Percentiles rank a stretch among this genome's conserved stretches.
Evolutionary conservation across 1,140 invertebrate genomes (phyloP).

Genomic region (Drosophila nigrodunni): DNA sequence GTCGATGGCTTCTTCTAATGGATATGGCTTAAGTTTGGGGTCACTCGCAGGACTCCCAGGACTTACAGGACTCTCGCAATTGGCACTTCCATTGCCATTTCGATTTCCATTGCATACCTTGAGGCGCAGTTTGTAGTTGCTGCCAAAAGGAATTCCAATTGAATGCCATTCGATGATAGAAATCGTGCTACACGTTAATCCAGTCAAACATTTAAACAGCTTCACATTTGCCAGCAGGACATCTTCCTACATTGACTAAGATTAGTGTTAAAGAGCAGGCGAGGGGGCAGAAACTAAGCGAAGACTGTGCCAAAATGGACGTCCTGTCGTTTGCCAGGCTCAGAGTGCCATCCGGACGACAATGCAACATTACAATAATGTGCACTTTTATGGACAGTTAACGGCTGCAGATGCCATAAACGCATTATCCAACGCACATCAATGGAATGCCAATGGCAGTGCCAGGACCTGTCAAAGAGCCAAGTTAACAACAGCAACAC

Average conservation of each 20-base stretch:
- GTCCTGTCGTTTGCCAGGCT: slow-evolving; percentile 64
- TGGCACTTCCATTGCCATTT: slow-evolving; percentile 10
- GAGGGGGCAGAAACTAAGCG: slow-evolving; percentile 1
- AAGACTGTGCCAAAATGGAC: slow-evolving; percentile 24
- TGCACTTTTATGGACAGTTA: slow-evolving; percentile 81
- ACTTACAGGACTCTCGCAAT: slow-evolving; percentile 15
- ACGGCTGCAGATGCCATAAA: slow-evolving; percentile 78
- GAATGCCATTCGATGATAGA: slow-evolving; percentile 78
- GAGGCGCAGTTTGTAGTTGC: slow-evolving; percentile 37
- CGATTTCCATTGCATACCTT: slow-evolving; percentile 48
- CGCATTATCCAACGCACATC: slow-evolving; percentile 71
- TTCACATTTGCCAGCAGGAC: slow-evolving; percentile 33
- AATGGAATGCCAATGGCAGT: slow-evolving; percentile 53
- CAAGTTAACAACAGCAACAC: background rate
- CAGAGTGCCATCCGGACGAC: slow-evolving; percentile 65
- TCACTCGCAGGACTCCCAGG: slow-evolving; percentile 2
- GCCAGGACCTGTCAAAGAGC: background rate
- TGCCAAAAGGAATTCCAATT: slow-evolving; percentile 76
- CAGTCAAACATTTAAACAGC: slow-evolving; percentile 66
- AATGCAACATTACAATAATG: slow-evolving; percentile 82
- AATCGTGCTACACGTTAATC: slow-evolving; percentile 79
- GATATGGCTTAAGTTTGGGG: slow-evolving; percentile 19
- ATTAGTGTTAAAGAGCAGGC: slow-evolving; percentile 18
- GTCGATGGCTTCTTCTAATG: slow-evolving; percentile 34
- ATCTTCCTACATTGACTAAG: slow-evolving; percentile 27